These are phyloP conservation scores for Eulacestoma nigropectus DNA, from an alignment of 2,113 vertebrate species.

Conservation along the genomic window DNA sequence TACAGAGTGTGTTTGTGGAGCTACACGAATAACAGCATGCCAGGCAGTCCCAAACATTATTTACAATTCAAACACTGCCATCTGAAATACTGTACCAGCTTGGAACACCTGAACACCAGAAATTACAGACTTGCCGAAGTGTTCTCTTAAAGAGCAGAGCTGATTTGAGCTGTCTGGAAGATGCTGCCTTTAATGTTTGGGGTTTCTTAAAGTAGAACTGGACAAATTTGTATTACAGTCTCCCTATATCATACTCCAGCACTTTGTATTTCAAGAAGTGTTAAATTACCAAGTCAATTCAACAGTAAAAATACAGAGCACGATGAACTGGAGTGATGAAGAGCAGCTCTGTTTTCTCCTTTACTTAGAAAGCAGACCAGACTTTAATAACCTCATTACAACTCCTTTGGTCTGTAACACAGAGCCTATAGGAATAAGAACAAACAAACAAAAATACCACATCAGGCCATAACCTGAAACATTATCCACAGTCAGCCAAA, in stretches of 20 bases:
- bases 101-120: not conserved
- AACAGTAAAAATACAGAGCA: not conserved
- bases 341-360: not conserved
- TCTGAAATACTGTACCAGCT: not conserved
- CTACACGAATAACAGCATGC: not conserved
- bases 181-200: not conserved
- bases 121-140: not conserved
- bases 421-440: not conserved
- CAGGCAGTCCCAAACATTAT: not conserved
- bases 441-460: not conserved
- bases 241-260: not conserved
- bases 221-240: not conserved
- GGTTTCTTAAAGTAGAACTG: not conserved
- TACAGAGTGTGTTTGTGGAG: not conserved
- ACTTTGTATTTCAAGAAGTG: not conserved
- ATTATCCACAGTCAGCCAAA: not conserved
- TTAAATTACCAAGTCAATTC: not conserved
- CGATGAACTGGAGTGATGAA: not conserved
- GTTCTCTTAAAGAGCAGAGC: not conserved
- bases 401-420: not conserved
- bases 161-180: not conserved
- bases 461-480: not conserved
- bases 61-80: conserved; percentile 17
- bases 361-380: not conserved
- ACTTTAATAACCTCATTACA: not conserved